phyloP scores from a whole-genome alignment of 2,888 invertebrate species.

The Parthenolecanium corni region DNA sequence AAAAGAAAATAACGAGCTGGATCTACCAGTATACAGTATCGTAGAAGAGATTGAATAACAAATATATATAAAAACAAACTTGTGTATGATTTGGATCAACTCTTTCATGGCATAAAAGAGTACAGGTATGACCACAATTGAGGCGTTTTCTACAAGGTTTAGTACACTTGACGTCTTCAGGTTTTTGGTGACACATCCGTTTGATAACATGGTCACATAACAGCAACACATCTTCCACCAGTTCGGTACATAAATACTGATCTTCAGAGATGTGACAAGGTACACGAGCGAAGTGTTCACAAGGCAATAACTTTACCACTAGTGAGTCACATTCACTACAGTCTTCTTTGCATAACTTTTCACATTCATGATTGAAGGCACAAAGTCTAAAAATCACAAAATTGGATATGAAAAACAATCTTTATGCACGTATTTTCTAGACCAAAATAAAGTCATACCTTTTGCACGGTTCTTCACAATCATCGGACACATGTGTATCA shows the following conservation, averaged over 20 bases:
- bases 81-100: slow-evolving; percentile 51
- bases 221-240: slow-evolving; percentile 31
- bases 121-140: slow-evolving; percentile 54
- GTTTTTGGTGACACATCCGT: slow-evolving; percentile 40
- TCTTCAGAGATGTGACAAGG: neutral
- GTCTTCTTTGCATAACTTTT: neutral
- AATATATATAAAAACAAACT: too few relatives aligned
- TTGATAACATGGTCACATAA: slow-evolving; percentile 39
- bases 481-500: too few relatives aligned
- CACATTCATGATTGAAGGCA: neutral
- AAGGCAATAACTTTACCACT: slow-evolving; percentile 37
- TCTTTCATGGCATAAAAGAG: slow-evolving; percentile 45
- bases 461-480: too few relatives aligned
- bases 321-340: neutral
- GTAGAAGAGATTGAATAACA: too few relatives aligned
- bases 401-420: too few relatives aligned
- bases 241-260: neutral
- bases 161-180: slow-evolving; percentile 38
- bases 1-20: too few relatives aligned
- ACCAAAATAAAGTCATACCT: too few relatives aligned
- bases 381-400: neutral
- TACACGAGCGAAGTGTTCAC: too few relatives aligned
- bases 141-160: slow-evolving; percentile 45
- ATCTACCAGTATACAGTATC: too few relatives aligned
- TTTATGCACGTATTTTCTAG: too few relatives aligned